Base-by-base conservation (phyloP, 2,113 vertebrate species). In the Aramus guarauna region DNA sequence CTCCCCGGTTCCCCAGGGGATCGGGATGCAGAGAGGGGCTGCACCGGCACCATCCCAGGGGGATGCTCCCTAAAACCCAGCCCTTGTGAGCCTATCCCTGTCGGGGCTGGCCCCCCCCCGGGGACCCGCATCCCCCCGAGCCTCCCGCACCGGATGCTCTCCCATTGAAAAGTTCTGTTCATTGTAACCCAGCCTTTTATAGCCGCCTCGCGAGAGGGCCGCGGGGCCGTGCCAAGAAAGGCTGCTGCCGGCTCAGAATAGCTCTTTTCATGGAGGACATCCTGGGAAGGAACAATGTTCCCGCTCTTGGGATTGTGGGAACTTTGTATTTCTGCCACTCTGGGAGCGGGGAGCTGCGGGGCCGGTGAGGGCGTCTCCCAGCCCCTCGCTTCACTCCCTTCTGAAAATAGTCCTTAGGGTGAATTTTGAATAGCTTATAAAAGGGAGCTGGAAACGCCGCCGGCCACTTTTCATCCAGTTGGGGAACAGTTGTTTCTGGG, bases 251-350 rank as follows among this genome's bases (percentile, higher is more conserved):
- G 94, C 95, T 97, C 92, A 97, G 96, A 97, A 97, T 97, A 97
- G 96, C 91, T 94, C 96, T 97, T 97, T 97, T 97, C 96, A 97
- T 94, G 94, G 92, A 94, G 95, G 94, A 97, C 94, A 97, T 97
- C 96, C 96, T 97, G 96, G 88, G 95, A 95, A 96, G 95, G 92
- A 96, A 97, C 96, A 97, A 97, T 95, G 95, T 97, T 93, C 95
- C 90, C 4, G 92, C 95, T 97, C 94, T 96, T 83, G 63, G 95
- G 92, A 97, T 96, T 96, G 92, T 97, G 96, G 95, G 95, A 96
- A 94, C 91, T 88, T 64, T 88, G 75, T 79, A 13, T 92, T 88
- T 64, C 43, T 94, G 94, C 79, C 81, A 22, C 85, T 85, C 21
- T 68, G 88, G 84, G 87, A 95, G 90, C 21, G 64, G 88, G 84